Conservation (phyloP, 2,888 invertebrate species). For the Empis stercorea region DNA sequence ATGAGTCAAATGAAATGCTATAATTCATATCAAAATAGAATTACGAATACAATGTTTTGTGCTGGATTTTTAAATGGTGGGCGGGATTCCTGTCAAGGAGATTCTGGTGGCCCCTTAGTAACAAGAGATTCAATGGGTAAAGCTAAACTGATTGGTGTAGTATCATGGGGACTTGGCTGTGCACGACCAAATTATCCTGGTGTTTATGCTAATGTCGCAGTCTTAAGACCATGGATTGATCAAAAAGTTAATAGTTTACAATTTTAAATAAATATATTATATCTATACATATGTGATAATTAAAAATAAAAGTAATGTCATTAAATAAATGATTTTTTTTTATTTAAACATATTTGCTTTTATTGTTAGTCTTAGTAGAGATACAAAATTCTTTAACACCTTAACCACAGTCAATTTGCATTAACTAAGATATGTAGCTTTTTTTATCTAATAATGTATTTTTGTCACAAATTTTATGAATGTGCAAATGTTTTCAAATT, state of each 20-base stretch:
- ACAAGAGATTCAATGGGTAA: background rate
- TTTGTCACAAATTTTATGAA: too few relatives aligned
- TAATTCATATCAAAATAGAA: background rate
- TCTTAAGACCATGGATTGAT: constrained; percentile 6
- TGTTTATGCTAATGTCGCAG: constrained; percentile 5
- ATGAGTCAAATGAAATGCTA: background rate
- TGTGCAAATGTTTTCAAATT: too few relatives aligned
- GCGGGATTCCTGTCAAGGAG: constrained; percentile 2
- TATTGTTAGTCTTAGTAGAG: too few relatives aligned
- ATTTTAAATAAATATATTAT: too few relatives aligned
- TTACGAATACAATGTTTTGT: constrained; percentile 25
- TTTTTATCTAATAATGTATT: too few relatives aligned
- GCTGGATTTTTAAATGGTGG: constrained; percentile 39
- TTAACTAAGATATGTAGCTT: too few relatives aligned
- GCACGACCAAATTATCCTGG: constrained; percentile 7
- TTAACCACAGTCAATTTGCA: too few relatives aligned
- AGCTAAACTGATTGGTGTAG: constrained; percentile 5
- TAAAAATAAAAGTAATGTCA: too few relatives aligned
- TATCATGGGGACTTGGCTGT: constrained; percentile 9
- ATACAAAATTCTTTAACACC: too few relatives aligned
- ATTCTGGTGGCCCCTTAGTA: constrained; percentile 11
- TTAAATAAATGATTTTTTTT: too few relatives aligned
- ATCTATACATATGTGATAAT: too few relatives aligned
- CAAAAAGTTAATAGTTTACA: background rate
- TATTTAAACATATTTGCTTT: too few relatives aligned